Base-by-base conservation (phyloP, 2,888 invertebrate genomes). In the Sclerodermus sp. region DNA sequence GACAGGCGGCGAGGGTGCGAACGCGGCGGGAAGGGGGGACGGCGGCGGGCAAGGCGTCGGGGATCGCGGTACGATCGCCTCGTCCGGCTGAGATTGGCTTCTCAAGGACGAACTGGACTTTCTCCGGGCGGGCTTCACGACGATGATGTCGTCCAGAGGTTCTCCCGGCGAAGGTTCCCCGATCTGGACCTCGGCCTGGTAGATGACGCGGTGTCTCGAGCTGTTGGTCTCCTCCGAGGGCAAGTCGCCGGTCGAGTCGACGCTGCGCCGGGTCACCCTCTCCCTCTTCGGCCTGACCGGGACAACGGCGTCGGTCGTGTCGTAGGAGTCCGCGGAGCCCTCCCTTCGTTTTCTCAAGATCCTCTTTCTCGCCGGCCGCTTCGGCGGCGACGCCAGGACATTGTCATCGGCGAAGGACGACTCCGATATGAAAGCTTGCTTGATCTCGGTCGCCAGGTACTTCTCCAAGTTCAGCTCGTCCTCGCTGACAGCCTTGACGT, bases 381-480 rank as follows among this genome's bases (percentile, higher is more conserved):
- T 60, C 1, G 78, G 77, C 1, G 76, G 71, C 8, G 53, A 18
- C 1, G 60, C 37, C 69, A 65, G 77, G 13, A 51, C 39, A 2
- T 58, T 51, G 13, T 71, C 68, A 42, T 86, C 82, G 23, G 86
- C 83, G 45, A 89, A 79, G 10, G 86, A 23, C 23, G 23, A 23
- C 23, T 87, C 86, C 52, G 83, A 83, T 71, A 84, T 82, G 68
- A 91, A 87, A 23, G 90, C 90, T 78, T 91, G 90, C 61, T 89
- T 84, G 62, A 92, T 89, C 79, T 91, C 91, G 45, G 86, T 85
- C 67, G 87, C 89, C 49, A 91, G 82, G 70, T 89, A 90, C 75
- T 87, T 85, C 53, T 89, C 87, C 51, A 90, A 83, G 77, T 88
- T 87, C 71, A 91, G 89, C 79, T 91, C 88, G 77, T 91, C 91